A percentile compares a stretch with the other conserved stretches of the same genome.
Evolutionary conservation across 2,888 invertebrate genomes (phyloP).

Genomic region (Cerastis rubricosa): DNA sequence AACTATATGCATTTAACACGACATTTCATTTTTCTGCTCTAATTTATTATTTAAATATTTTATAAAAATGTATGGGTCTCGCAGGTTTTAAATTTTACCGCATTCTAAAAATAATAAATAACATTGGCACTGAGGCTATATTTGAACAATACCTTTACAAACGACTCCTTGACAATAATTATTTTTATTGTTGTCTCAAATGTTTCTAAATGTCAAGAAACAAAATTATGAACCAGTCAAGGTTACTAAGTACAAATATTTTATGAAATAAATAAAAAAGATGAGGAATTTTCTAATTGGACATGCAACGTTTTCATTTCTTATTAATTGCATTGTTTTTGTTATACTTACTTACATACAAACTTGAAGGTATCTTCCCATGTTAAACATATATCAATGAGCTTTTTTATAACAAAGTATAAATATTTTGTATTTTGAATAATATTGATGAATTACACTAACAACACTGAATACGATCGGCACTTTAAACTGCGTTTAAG

Average conservation of each 20-base stretch:
- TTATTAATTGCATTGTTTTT: constrained; percentile 45
- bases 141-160: constrained; percentile 35
- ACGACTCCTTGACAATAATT: constrained; percentile 39
- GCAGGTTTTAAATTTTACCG: background rate
- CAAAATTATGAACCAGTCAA: constrained; percentile 45
- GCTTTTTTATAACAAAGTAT: background rate
- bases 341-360: constrained; percentile 10
- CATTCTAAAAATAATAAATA: background rate
- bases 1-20: constrained; percentile 3
- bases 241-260: constrained; percentile 54
- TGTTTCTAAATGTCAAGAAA: constrained; percentile 47
- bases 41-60: constrained; percentile 2
- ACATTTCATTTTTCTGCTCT: constrained; percentile 10
- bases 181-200: constrained; percentile 39
- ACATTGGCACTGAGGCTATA: constrained; percentile 11
- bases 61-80: background rate
- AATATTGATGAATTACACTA: background rate
- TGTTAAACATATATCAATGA: constrained; percentile 8
- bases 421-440: background rate
- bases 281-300: constrained; percentile 60
- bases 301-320: constrained; percentile 54
- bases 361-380: background rate
- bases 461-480: background rate
- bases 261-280: constrained; percentile 39
- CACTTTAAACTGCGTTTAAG: background rate